Percentiles rank a stretch among this genome's conserved stretches.
Conservation (phyloP, 2,888 invertebrate species). For the Calliphora vomitoria region DNA sequence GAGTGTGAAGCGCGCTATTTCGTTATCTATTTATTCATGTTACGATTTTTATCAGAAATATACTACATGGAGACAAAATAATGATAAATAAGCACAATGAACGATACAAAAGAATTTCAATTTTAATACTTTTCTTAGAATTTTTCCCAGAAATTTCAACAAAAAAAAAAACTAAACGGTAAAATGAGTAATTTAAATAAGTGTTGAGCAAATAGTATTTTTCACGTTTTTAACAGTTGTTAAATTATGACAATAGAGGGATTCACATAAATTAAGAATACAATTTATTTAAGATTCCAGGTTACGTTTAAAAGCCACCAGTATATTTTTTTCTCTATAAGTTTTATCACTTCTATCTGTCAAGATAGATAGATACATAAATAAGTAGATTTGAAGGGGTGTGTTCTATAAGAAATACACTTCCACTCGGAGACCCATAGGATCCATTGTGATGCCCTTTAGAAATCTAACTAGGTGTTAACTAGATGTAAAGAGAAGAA, state of each 20-base stretch:
- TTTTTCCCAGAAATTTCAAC: slow-evolving; percentile 4
- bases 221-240: neutral
- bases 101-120: neutral
- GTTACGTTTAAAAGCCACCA: too few relatives aligned
- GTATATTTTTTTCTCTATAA: too few relatives aligned
- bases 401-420: too few relatives aligned
- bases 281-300: too few relatives aligned
- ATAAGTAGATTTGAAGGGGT: too few relatives aligned
- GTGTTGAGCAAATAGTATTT: neutral
- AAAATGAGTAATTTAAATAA: slow-evolving; percentile 3
- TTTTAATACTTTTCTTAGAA: slow-evolving; percentile 8
- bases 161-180: neutral
- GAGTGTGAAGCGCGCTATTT: neutral
- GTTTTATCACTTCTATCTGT: too few relatives aligned
- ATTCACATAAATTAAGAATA: neutral
- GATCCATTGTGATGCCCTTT: too few relatives aligned
- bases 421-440: too few relatives aligned
- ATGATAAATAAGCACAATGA: slow-evolving; percentile 25
- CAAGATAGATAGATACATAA: too few relatives aligned
- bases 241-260: neutral
- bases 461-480: too few relatives aligned
- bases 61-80: neutral
- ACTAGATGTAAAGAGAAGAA: too few relatives aligned
- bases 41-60: neutral
- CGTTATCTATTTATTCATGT: slow-evolving; percentile 36